Conservation (phyloP, 2,888 invertebrate species). For the Endomychus coccineus region DNA sequence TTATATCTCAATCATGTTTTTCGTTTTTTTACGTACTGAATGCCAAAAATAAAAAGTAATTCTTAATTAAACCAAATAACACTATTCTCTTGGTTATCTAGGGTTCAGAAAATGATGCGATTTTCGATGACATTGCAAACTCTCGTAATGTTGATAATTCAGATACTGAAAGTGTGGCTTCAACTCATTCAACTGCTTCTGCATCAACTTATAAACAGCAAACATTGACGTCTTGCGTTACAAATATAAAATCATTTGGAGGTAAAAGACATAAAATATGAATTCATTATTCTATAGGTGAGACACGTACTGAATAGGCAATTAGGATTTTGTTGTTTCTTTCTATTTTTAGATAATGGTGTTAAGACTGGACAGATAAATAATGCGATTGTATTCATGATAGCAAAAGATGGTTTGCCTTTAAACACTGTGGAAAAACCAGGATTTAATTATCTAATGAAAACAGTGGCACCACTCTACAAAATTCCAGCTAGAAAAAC, state of each 20-base stretch:
- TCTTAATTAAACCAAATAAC: conserved; percentile 4
- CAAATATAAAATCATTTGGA: conserved; percentile 8
- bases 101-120: conserved; percentile 1
- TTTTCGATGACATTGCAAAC: background rate
- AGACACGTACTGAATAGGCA: background rate
- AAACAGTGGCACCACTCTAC: conserved; percentile 4
- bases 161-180: conserved; percentile 6
- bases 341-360: conserved; percentile 5
- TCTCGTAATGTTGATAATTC: conserved; percentile 4
- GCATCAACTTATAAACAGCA: conserved; percentile 6
- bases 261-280: conserved; percentile 3
- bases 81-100: background rate
- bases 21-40: conserved; percentile 6
- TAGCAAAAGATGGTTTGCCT: conserved; percentile 6
- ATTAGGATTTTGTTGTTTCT: conserved; percentile 1
- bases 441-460: conserved; percentile 6
- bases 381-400: conserved; percentile 8
- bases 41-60: conserved; percentile 4
- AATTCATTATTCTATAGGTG: conserved; percentile 2
- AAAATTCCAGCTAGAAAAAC: conserved; percentile 5
- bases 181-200: conserved; percentile 4
- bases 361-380: conserved; percentile 7
- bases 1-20: conserved; percentile 4
- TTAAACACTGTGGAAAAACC: conserved; percentile 5
- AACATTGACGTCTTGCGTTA: conserved; percentile 8